A percentile compares a stretch with the other conserved stretches of the same genome.
These are phyloP conservation scores for Actinemys pallida DNA, from an alignment of 2,113 vertebrate genomes.

Conservation along the genomic window DNA sequence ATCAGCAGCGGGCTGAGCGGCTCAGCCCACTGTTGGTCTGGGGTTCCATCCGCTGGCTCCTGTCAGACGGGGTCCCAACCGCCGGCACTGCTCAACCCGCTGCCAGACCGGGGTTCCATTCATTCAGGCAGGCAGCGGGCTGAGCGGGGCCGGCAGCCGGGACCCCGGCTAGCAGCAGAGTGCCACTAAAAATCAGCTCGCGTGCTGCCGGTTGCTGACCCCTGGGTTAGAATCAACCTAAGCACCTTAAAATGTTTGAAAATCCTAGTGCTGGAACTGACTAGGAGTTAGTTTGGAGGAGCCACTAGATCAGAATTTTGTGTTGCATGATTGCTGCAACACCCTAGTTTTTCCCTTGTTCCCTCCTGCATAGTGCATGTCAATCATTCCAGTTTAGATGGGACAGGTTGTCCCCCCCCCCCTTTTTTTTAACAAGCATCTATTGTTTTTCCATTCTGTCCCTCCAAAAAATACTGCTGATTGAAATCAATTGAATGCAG, in stretches of 20 bases:
- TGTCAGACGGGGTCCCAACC: no score
- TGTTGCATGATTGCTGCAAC: not conserved
- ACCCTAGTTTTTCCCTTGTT: not conserved
- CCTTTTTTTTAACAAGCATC: not conserved
- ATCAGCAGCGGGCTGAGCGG: no score
- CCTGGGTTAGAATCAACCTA: not conserved
- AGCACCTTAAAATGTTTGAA: not conserved
- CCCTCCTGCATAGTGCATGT: not conserved
- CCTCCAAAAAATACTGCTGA: not conserved
- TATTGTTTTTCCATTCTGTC: slow-evolving; percentile 15
- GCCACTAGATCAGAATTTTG: not conserved
- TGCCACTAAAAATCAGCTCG: no score
- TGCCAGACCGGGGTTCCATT: no score
- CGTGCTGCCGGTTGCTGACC: no score
- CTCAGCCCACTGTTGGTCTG: no score
- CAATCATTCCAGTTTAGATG: not conserved
- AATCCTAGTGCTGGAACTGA: not conserved
- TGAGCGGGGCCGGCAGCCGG: no score
- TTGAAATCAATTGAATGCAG: not conserved
- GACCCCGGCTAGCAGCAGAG: no score
- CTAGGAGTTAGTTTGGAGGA: fast-evolving
- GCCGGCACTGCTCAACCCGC: no score
- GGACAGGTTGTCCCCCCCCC: not conserved
- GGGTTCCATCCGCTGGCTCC: no score
- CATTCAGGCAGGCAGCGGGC: no score